phyloP scores from a whole-genome alignment of 2,797 vertebrate genomes.

The Chloroceryle inda region DNA sequence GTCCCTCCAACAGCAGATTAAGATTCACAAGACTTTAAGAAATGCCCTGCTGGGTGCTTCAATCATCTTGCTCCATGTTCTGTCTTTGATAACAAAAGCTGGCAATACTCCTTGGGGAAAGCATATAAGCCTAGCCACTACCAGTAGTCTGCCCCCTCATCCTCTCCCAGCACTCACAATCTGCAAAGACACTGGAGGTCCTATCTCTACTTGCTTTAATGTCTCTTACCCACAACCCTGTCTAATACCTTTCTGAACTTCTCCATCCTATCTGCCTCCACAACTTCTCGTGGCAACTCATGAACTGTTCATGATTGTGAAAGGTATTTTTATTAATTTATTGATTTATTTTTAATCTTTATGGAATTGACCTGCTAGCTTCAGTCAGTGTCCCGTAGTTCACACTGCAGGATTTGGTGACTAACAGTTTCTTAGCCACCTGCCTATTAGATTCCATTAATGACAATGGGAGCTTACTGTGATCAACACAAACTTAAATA shows the following conservation, averaged over 20 bases:
- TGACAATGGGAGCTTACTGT: neutral
- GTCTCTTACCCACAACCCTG: neutral
- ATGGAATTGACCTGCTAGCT: neutral
- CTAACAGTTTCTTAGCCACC: neutral
- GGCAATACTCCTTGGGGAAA: neutral
- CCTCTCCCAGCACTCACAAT: neutral
- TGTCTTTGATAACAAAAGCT: neutral
- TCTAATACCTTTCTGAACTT: neutral
- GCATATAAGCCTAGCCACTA: neutral
- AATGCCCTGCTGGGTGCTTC: neutral
- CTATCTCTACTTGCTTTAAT: neutral
- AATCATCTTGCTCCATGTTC: neutral
- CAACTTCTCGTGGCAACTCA: neutral
- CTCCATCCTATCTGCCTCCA: neutral
- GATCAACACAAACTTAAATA: neutral
- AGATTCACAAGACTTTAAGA: neutral
- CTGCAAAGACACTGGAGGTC: neutral
- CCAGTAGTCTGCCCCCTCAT: neutral
- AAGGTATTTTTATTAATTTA: neutral
- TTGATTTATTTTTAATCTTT: neutral
- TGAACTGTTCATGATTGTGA: rapidly evolving
- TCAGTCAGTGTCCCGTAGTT: neutral
- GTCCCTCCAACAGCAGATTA: neutral
- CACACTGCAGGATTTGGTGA: neutral
- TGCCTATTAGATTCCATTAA: neutral